Evolutionary conservation across 2,113 vertebrate genomes (phyloP).

Genomic region (Coreoperca whiteheadi): DNA sequence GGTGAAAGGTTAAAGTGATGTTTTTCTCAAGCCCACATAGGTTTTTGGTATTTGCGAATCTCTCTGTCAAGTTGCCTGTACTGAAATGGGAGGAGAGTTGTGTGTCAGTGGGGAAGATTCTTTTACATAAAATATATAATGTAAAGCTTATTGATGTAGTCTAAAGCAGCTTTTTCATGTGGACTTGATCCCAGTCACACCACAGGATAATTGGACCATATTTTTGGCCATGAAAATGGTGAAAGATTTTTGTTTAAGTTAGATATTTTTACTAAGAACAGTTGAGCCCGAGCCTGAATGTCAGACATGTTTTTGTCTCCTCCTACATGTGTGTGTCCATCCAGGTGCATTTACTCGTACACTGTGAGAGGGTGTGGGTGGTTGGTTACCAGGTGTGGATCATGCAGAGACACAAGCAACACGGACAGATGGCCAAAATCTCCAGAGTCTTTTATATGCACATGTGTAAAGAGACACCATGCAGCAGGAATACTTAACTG

Average conservation of each 20-base stretch:
- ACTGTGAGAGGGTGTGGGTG: slow-evolving; percentile 3
- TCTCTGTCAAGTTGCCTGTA: not conserved
- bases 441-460: slow-evolving; percentile 66
- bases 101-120: not conserved
- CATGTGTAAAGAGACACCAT: slow-evolving; percentile 59
- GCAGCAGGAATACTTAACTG: slow-evolving; percentile 19
- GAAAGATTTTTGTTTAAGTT: too few relatives aligned
- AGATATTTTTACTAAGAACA: not conserved
- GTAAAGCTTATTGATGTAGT: not conserved
- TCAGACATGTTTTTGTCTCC: not conserved
- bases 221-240: not conserved
- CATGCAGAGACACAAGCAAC: slow-evolving; percentile 49
- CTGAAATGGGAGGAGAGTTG: not conserved
- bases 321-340: not conserved
- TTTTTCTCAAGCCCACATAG: not conserved
- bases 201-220: not conserved
- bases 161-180: not conserved
- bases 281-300: not conserved
- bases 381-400: slow-evolving; percentile 60
- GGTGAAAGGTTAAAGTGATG: slow-evolving; percentile 8
- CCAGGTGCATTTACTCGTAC: not conserved
- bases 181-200: not conserved
- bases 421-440: slow-evolving; percentile 67
- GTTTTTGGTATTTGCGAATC: not conserved
- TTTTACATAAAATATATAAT: not conserved